Evolutionary conservation across 1,140 invertebrate genomes (phyloP), one percentile per base, ranked within the genome.

Genomic region (Chironomus striatipennis): DNA sequence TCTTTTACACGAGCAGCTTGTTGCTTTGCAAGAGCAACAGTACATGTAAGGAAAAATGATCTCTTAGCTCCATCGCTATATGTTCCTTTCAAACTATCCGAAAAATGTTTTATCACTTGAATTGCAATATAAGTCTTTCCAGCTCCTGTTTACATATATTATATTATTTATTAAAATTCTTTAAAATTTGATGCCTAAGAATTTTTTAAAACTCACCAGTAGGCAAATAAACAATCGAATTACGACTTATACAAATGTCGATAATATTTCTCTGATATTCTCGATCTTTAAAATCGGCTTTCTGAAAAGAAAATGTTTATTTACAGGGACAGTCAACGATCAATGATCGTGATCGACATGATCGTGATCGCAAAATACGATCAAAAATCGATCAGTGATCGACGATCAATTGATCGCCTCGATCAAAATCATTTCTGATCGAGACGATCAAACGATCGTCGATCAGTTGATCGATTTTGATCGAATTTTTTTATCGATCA

Each of bases 91-190:
- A 73, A 2, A 7, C 12, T 9, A 18, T 42, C 15, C 24, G 73
- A 73, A 7, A 73, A 73, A 1, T 73, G 73, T 7, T 42, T 18
- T 8, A 73, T 73, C 42, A 73, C 72, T 70, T 70, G 17, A 8
- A 70, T 18, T 5, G 65, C 17, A 20, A 70, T 70, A 10, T 20
- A 70, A 1, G 65, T 70, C 20, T 70, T 18, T 6, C n/a, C 18
- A 20, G 17, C n/a, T 8, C 10, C 10, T 67, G n/a, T 3, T 20
- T 47, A n/a, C n/a, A n/a, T n/a, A n/a, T 43, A 10, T 43, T 7
- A 43, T 43, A 43, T 43, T 10, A 43, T 43, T 6, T 7, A 43
- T 10, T 2, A 47, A 15, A 47, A 47, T 12, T 47, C 15, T 47
- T 4, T 15, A 5, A 47, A 12, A 47, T 47, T 47, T 12, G 10